Evolutionary conservation across 2,797 vertebrate species (phyloP).

Genomic region (Sebastolobus altivelis): DNA sequence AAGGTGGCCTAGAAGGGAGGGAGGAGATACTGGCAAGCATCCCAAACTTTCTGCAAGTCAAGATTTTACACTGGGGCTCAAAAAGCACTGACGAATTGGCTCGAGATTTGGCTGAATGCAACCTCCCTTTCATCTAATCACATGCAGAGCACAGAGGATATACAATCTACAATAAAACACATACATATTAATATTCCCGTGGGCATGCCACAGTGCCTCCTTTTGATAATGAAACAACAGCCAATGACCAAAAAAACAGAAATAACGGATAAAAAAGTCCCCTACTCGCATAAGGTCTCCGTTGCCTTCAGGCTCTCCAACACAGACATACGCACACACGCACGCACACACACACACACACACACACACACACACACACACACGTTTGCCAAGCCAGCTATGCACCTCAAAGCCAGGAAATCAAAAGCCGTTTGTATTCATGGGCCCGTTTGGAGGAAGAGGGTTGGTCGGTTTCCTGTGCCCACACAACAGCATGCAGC

Average conservation of each 20-base stretch:
- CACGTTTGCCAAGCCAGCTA: conserved; percentile 41
- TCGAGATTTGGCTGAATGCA: conserved; percentile 17
- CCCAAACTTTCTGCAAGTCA: conserved; percentile 57
- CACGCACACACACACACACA: background rate
- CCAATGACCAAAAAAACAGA: conserved; percentile 27
- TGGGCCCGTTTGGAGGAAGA: conserved; percentile 45
- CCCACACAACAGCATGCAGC: conserved; percentile 45
- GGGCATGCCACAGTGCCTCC: background rate
- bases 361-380: background rate
- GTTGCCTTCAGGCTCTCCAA: conserved; percentile 47
- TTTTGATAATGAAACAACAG: conserved; percentile 18
- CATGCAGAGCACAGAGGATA: background rate
- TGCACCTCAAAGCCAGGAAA: conserved; percentile 66
- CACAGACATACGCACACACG: background rate
- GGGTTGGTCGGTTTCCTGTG: conserved; percentile 65
- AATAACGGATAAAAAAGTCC: conserved; percentile 27
- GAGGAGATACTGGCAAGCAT: conserved; percentile 64
- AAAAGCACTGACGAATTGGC: conserved; percentile 19
- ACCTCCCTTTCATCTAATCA: conserved; percentile 31
- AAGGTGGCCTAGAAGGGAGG: conserved; percentile 56
- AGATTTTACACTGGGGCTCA: conserved; percentile 55
- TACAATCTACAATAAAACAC: background rate
- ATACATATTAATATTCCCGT: background rate
- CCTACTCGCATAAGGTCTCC: conserved; percentile 46
- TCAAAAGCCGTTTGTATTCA: conserved; percentile 77